Percentiles rank a stretch among this genome's conserved stretches.
Evolutionary conservation across 2,113 vertebrate genomes (phyloP).

Genomic region (Tragelaphus imberbis): DNA sequence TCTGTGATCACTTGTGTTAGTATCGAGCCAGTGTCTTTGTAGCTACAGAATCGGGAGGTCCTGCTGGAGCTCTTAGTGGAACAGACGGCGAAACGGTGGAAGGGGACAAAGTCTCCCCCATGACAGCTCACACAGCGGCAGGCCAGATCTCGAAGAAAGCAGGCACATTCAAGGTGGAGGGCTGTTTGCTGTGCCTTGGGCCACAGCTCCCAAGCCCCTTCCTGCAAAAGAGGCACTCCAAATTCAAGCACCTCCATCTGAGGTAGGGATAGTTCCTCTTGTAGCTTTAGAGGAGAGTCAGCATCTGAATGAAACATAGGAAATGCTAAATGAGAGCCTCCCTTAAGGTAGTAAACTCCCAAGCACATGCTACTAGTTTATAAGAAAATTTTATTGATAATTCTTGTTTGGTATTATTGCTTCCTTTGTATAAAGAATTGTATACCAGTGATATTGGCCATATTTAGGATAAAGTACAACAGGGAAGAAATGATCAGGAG

Average conservation of each 20-base stretch:
- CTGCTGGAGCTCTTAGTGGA: not conserved
- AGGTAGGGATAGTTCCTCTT: not conserved
- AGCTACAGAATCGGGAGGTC: slow-evolving; percentile 3
- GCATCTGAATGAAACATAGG: slow-evolving; percentile 51
- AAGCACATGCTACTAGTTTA: not conserved
- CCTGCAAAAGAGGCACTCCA: slow-evolving; percentile 51
- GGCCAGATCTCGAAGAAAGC: slow-evolving; percentile 52
- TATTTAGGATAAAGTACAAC: not conserved
- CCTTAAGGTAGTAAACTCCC: not conserved
- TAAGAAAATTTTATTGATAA: not conserved
- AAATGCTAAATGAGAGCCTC: slow-evolving; percentile 12
- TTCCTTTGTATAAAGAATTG: slow-evolving; percentile 9
- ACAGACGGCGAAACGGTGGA: slow-evolving; percentile 50
- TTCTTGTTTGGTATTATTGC: not conserved
- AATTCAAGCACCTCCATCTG: slow-evolving; percentile 42
- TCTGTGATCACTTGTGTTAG: slow-evolving; percentile 32
- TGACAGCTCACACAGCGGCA: slow-evolving; percentile 56
- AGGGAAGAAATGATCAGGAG: not conserved
- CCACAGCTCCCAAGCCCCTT: slow-evolving; percentile 63
- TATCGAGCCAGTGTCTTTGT: slow-evolving; percentile 33
- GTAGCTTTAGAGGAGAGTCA: not conserved
- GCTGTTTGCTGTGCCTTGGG: slow-evolving; percentile 46
- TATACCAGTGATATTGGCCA: not conserved
- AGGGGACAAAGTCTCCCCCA: slow-evolving; percentile 59
- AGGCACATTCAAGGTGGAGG: slow-evolving; percentile 60